phyloP scores from a whole-genome alignment of 2,797 vertebrate genomes.

The Dicrostonyx torquatus region DNA sequence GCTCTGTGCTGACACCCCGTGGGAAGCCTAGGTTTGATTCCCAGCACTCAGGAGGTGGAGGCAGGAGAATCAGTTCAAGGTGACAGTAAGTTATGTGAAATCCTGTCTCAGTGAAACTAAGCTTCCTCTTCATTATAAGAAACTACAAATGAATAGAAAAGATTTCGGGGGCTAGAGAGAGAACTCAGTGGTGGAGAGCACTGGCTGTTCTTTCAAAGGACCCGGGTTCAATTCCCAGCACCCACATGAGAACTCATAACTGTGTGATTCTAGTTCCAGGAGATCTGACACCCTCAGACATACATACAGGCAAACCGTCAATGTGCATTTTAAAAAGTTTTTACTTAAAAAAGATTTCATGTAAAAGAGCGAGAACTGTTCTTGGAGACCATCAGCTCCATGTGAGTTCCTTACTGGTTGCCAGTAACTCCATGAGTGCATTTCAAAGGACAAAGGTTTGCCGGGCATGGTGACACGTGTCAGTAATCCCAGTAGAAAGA shows the following conservation, averaged over 20 bases:
- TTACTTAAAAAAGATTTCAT: neutral
- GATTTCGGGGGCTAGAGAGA: neutral
- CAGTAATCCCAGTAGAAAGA: neutral
- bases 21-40: neutral
- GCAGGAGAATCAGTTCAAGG: neutral
- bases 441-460: neutral
- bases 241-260: neutral
- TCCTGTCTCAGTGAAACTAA: neutral
- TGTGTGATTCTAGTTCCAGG: neutral
- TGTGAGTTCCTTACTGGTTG: neutral
- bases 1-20: slow-evolving; percentile 51
- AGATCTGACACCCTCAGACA: neutral
- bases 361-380: neutral
- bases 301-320: neutral
- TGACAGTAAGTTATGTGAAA: neutral
- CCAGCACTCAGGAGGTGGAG: neutral
- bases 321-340: neutral
- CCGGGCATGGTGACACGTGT: neutral
- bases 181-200: neutral
- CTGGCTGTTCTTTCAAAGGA: neutral
- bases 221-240: neutral
- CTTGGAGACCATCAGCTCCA: neutral
- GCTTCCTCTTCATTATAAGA: neutral
- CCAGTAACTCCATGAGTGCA: neutral
- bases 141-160: neutral